Evolutionary conservation across 2,113 vertebrate species (phyloP), one percentile per base, ranked within the genome.

Genomic region (Smithornis capensis): DNA sequence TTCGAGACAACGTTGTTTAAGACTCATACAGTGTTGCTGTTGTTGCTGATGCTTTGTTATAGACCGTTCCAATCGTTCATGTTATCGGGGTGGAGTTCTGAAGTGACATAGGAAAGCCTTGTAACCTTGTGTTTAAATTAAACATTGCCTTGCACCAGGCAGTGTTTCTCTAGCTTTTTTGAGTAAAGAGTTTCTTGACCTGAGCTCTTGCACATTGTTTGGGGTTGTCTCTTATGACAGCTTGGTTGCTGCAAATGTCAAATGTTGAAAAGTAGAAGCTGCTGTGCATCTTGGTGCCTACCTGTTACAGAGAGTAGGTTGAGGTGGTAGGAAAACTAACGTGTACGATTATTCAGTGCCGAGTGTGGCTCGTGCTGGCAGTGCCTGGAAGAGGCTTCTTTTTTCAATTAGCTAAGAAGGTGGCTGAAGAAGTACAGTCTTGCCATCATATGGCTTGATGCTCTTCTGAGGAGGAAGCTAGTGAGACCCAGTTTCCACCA

Each of bases 201-300:
- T 42, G 42, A 63, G 80, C 19, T 14, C 9, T 19, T 52, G 38
- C 0, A 3, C 0, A 0, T 53, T 80, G 63, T 82, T 62, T 79
- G 70, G 40, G 25, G 9, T 14, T 71, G 69, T 82, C 42, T 65
- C 23, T 63, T 79, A 0, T 37, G 70, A 67, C 56, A 88, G 60
- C 45, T 83, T 0, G 0, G 24, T 59, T 44, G 38, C 64, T 63
- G 79, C 2, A 1, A 25, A 7, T 5, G 14, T 53, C 50, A 42
- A 8, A 28, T 5, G 2, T 2, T 31, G 59, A 42, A 62, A 56
- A 78, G 67, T 53, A 84, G 64, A 56, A 83, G 74, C 45, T 42
- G 63, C 14, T 8, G 22, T 28, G 37, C 1, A 0, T 2, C 12
- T 47, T 55, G 0, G 1, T 53, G 31, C 44, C 33, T 49, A 35